Evolutionary conservation across 2,797 vertebrate genomes (phyloP).

Genomic region (Meda fulgida): DNA sequence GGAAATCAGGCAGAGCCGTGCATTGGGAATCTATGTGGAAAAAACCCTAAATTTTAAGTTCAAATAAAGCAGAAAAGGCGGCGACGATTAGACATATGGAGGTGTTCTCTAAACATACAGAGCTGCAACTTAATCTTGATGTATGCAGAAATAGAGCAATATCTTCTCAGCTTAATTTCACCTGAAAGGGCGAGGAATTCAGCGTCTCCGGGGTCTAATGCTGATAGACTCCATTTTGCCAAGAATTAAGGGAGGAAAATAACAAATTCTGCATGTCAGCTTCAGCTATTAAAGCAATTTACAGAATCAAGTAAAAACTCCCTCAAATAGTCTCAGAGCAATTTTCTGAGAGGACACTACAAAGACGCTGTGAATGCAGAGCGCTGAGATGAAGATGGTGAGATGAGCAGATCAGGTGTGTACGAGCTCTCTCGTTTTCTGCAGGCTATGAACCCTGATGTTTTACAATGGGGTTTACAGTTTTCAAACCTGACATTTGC

Average conservation of each 20-base stretch:
- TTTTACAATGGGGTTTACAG: neutral
- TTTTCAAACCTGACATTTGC: neutral
- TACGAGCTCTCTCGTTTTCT: neutral
- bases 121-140: neutral
- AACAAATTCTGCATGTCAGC: constrained; percentile 52
- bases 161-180: constrained; percentile 27
- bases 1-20: neutral
- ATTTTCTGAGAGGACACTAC: constrained; percentile 45
- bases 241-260: constrained; percentile 45
- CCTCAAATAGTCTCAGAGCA: constrained; percentile 44
- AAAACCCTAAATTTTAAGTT: neutral
- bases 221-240: constrained; percentile 50
- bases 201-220: constrained; percentile 20
- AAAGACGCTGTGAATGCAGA: constrained; percentile 13
- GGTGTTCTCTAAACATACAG: neutral
- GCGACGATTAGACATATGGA: neutral
- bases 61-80: neutral
- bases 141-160: constrained; percentile 26
- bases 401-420: neutral
- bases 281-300: constrained; percentile 56
- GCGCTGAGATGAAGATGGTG: constrained; percentile 29
- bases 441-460: constrained; percentile 4
- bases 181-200: constrained; percentile 7
- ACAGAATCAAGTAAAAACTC: constrained; percentile 44
- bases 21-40: neutral